Conservation (phyloP, 2,888 invertebrate species). For the Ormyrus nitidulus region DNA sequence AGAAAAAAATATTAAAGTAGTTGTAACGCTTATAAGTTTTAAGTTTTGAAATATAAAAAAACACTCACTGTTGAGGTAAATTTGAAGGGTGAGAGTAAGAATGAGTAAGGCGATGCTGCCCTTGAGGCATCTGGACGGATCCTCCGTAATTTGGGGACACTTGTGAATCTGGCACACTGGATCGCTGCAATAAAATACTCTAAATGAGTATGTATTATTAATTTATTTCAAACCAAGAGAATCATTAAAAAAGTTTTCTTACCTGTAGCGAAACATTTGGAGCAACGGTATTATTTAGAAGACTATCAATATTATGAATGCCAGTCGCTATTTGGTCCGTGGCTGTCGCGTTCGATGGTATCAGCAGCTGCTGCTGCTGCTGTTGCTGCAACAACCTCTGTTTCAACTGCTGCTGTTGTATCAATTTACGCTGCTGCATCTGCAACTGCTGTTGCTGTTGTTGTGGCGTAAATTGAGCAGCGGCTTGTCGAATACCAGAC, state of each 20-base stretch:
- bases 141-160: conserved; percentile 81
- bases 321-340: conserved; percentile 77
- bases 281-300: conserved; percentile 90
- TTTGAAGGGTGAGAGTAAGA: conserved; percentile 73
- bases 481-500: conserved; percentile 65
- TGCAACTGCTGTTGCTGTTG: conserved; percentile 74
- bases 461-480: conserved; percentile 70
- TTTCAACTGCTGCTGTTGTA: conserved; percentile 78
- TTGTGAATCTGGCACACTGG: conserved; percentile 78
- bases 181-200: conserved; percentile 71
- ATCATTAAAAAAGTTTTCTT: conserved; percentile 35
- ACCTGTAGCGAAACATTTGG: conserved; percentile 92
- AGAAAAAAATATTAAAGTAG: too few relatives aligned
- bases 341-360: conserved; percentile 86
- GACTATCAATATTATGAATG: conserved; percentile 86
- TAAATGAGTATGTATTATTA: background rate
- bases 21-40: too few relatives aligned
- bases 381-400: conserved; percentile 87
- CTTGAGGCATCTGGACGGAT: conserved; percentile 75
- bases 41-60: background rate
- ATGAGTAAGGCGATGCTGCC: conserved; percentile 74
- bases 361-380: conserved; percentile 87
- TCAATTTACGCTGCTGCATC: conserved; percentile 75
- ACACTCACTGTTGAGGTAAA: conserved; percentile 72
- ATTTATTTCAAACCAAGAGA: too few relatives aligned